Percentiles rank a stretch among this genome's conserved stretches.
Evolutionary conservation across 2,888 invertebrate genomes (phyloP).

Genomic region (Myathropa florea): DNA sequence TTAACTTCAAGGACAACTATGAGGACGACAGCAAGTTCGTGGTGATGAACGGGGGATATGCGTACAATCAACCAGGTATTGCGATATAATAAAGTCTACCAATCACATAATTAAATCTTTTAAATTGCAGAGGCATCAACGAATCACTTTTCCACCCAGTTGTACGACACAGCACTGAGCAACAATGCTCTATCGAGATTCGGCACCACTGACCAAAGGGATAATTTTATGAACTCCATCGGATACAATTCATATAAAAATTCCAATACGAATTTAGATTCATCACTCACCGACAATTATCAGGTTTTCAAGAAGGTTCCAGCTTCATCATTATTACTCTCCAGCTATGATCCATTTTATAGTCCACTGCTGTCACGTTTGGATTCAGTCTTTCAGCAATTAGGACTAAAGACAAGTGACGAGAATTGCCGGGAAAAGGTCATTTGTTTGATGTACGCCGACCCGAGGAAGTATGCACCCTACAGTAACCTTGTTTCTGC

Average conservation of each 20-base stretch:
- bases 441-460: conserved; percentile 93
- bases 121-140: conserved; percentile 81
- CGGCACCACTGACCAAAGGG: conserved; percentile 84
- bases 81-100: neutral
- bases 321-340: conserved; percentile 89
- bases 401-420: conserved; percentile 85
- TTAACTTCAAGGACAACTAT: conserved; percentile 87
- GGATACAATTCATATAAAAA: conserved; percentile 77
- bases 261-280: conserved; percentile 74
- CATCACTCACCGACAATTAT: conserved; percentile 75
- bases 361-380: conserved; percentile 91
- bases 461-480: conserved; percentile 93
- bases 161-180: conserved; percentile 75
- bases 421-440: conserved; percentile 90
- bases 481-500: conserved; percentile 94
- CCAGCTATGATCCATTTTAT: conserved; percentile 95
- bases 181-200: conserved; percentile 80
- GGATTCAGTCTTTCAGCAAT: conserved; percentile 90
- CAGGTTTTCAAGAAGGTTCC: conserved; percentile 94
- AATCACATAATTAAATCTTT: neutral
- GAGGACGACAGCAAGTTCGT: conserved; percentile 76
- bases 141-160: conserved; percentile 72
- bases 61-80: conserved; percentile 77
- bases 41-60: conserved; percentile 73
- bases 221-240: conserved; percentile 83